phyloP scores from a whole-genome alignment of 1,140 invertebrate genomes.

The Gonatopus flavifemur region DNA sequence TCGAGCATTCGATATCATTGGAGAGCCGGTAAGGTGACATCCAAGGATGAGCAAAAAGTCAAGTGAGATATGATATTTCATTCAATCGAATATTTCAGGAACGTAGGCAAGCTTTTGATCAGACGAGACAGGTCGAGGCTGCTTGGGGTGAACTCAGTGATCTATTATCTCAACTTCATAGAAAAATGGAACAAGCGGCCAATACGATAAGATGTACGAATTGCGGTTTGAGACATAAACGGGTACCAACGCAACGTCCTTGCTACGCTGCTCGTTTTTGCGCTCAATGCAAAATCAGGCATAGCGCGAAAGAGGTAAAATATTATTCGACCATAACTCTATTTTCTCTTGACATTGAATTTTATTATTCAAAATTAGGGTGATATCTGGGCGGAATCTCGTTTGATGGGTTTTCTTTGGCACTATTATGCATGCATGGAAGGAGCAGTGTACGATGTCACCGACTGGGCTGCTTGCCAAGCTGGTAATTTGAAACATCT shows the following conservation, averaged over 20 bases:
- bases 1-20: slow-evolving; percentile 92
- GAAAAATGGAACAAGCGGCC: slow-evolving; percentile 91
- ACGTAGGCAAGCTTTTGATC: slow-evolving; percentile 75
- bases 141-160: slow-evolving; percentile 82
- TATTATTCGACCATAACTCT: slow-evolving; percentile 1
- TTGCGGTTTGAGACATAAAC: slow-evolving; percentile 85
- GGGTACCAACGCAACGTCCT: slow-evolving; percentile 79
- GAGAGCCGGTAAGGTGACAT: slow-evolving; percentile 72
- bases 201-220: slow-evolving; percentile 89
- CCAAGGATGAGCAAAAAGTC: too few relatives aligned
- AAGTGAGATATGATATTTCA: not conserved
- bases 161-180: slow-evolving; percentile 80
- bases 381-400: slow-evolving; percentile 93
- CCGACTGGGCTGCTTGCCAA: slow-evolving; percentile 93
- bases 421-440: slow-evolving; percentile 97
- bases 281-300: slow-evolving; percentile 84
- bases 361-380: slow-evolving; percentile 63
- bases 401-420: slow-evolving; percentile 84
- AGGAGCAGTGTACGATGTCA: slow-evolving; percentile 90
- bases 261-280: slow-evolving; percentile 90
- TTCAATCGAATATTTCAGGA: slow-evolving; percentile 62
- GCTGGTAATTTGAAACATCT: slow-evolving; percentile 78
- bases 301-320: slow-evolving; percentile 85
- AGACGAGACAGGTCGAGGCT: slow-evolving; percentile 79
- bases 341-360: not conserved